phyloP scores from a whole-genome alignment of 2,888 invertebrate species.

The Brachyptera putata region DNA sequence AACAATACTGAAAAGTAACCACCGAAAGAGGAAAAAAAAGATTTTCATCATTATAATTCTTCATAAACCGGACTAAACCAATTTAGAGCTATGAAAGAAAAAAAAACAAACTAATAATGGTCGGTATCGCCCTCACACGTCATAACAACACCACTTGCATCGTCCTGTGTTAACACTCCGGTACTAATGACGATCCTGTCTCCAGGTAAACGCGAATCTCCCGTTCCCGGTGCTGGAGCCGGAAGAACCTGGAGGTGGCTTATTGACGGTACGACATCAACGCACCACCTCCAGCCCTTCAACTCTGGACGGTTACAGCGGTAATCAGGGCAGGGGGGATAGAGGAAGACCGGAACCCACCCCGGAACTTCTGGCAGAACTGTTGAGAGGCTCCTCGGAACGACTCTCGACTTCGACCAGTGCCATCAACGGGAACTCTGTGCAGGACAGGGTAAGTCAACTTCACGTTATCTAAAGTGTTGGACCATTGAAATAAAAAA shows the following conservation, averaged over 20 bases:
- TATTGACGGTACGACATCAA: slow-evolving; percentile 60
- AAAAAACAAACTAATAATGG: too few species aligned
- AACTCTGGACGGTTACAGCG: slow-evolving; percentile 59
- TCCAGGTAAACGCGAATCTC: slow-evolving; percentile 51
- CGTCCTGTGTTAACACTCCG: too few species aligned
- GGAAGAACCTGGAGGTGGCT: slow-evolving; percentile 38
- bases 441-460: slow-evolving; percentile 28
- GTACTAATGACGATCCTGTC: too few species aligned
- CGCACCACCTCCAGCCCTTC: slow-evolving; percentile 76
- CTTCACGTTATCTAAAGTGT: too few species aligned
- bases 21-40: too few species aligned
- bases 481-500: too few species aligned
- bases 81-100: too few species aligned
- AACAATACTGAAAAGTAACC: too few species aligned
- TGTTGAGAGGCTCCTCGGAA: slow-evolving; percentile 75
- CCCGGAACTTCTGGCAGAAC: slow-evolving; percentile 68
- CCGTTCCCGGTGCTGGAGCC: slow-evolving; percentile 42
- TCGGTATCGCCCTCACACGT: too few species aligned
- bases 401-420: slow-evolving; percentile 52
- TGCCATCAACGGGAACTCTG: slow-evolving; percentile 17
- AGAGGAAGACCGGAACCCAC: slow-evolving; percentile 48
- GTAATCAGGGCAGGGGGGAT: slow-evolving; percentile 27
- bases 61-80: too few species aligned
- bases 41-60: too few species aligned
- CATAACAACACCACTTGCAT: too few species aligned